Evolutionary conservation across 2,797 vertebrate genomes (phyloP), one percentile per base, ranked within the genome.

Genomic region (Pygocentrus nattereri): DNA sequence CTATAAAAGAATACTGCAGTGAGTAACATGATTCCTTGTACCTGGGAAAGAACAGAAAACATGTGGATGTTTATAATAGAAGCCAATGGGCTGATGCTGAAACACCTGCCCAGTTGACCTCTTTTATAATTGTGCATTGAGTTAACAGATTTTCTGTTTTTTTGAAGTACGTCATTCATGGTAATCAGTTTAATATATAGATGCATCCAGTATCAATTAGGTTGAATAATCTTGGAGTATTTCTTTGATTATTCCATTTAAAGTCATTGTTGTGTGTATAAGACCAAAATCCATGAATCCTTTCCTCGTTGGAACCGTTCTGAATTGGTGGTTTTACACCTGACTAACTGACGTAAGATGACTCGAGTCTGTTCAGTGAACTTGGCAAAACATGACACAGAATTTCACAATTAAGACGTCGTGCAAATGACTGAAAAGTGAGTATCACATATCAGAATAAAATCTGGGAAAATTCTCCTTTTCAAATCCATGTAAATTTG

Each of bases 401-500:
- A 21, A 61, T 52, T 79, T 58, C 30, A 18, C 47, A 50, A 38
- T 3, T 34, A 44, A 47, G 34, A 68, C 31, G 15, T 64, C 31
- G 23, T 44, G 34, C 19, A 30, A 71, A 47, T 50, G 23, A 54
- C 38, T 6, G 5, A 76, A 34, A 70, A 8, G 7, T 75, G 64
- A 54, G 10, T 31, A 23, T 30, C 23, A 18, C 50, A 54, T 70
- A 65, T 58, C 27, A 52, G 13, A 5, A 74, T 21, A 64, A 34
- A 64, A 31, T 79, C 87, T 88, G 75, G 31, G 83, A 73, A 62
- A 77, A 83, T 27, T 44, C 21, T 64, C 30, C 84, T 70, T 47
- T 38, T 49, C 13, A 31, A 10, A 25, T 87, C 80, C 78, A 65
- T 61, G 88, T 58, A 62, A 62, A 61, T 83, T 85, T 74, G 88